Conservation (phyloP, 2,797 vertebrate species). For the Muraenolepis orangiensis region DNA sequence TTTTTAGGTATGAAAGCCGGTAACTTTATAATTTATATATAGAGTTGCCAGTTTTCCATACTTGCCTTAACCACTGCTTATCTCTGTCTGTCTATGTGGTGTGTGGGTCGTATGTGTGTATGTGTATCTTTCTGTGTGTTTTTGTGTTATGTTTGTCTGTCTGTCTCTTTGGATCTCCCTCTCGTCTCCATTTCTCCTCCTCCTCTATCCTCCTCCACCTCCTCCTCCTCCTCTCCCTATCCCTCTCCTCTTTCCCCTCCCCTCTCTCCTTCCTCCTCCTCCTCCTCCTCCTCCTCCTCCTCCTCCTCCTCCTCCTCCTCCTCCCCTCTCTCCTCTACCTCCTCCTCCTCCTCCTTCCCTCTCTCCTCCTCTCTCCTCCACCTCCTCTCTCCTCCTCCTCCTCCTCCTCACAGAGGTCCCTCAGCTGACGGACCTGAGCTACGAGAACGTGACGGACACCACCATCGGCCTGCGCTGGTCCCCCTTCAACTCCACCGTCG, state of each 20-base stretch:
- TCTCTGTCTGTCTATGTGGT: slow-evolving; percentile 2
- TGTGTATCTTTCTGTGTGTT: slow-evolving; percentile 11
- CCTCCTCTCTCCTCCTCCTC: neutral
- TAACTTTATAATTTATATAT: neutral
- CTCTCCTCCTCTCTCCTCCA: neutral
- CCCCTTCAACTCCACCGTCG: slow-evolving; percentile 85
- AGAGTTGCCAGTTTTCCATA: neutral
- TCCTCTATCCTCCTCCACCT: slow-evolving; percentile 1
- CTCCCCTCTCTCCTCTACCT: slow-evolving; percentile 31
- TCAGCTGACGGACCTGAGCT: slow-evolving; percentile 90
- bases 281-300: too few species aligned
- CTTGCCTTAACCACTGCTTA: slow-evolving; percentile 34
- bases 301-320: neutral
- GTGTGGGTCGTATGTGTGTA: neutral
- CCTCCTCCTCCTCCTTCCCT: slow-evolving; percentile 4
- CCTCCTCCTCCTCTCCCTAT: neutral
- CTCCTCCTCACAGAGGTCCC: slow-evolving; percentile 79
- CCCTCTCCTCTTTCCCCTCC: slow-evolving; percentile 1
- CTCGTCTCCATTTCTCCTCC: neutral
- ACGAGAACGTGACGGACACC: slow-evolving; percentile 91
- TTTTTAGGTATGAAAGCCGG: neutral
- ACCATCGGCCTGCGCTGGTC: slow-evolving; percentile 94
- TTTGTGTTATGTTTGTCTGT: slow-evolving; percentile 13
- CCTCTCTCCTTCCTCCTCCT: too few species aligned
- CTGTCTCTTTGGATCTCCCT: slow-evolving; percentile 7